phyloP scores from a whole-genome alignment of 2,888 invertebrate species.

The Noctua janthina region DNA sequence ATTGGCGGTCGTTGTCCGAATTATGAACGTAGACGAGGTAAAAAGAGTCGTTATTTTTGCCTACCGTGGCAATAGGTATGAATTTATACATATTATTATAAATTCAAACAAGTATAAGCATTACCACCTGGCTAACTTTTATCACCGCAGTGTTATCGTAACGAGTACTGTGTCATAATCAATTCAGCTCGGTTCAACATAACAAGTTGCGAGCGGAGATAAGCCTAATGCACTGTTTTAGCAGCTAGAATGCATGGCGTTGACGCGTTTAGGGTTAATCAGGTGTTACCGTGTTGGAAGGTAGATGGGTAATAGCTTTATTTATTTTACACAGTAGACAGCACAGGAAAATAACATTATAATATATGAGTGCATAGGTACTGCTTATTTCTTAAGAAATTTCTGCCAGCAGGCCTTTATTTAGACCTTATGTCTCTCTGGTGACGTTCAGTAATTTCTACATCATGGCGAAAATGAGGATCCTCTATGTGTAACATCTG shows the following conservation, averaged over 20 bases:
- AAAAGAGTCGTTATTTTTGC: background rate
- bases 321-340: no score
- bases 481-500: background rate
- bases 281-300: background rate
- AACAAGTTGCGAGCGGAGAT: conserved; percentile 29
- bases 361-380: no score
- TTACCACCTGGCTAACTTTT: background rate
- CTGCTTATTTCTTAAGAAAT: no score
- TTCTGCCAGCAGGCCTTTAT: no score
- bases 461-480: background rate
- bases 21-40: background rate
- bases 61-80: background rate
- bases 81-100: background rate
- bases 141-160: background rate
- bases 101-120: background rate
- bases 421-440: background rate
- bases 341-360: no score
- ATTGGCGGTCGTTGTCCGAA: background rate
- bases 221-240: conserved; percentile 15
- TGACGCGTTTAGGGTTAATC: conserved; percentile 7
- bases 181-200: conserved; percentile 30
- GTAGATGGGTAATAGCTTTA: background rate
- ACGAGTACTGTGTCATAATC: conserved; percentile 29
- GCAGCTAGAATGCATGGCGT: conserved; percentile 4
- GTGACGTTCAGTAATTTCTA: background rate